phyloP scores from a whole-genome alignment of 1,140 invertebrate genomes.

The Amphibalanus amphitrite region DNA sequence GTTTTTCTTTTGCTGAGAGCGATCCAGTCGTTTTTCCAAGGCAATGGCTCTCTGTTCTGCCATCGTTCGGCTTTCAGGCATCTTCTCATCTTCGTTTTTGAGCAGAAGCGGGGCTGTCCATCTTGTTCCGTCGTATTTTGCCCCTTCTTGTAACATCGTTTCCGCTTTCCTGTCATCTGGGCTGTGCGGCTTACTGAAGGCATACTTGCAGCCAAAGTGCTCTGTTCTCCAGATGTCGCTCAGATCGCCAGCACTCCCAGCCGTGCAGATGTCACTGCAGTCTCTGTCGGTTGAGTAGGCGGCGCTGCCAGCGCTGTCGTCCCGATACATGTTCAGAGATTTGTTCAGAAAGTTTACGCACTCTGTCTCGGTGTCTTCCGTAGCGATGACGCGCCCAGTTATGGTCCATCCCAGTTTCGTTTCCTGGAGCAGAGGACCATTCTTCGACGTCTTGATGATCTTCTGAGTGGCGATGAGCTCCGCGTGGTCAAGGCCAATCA shows the following conservation, averaged over 20 bases:
- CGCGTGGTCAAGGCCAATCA: not conserved
- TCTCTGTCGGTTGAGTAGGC: no score
- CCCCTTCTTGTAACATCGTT: not conserved
- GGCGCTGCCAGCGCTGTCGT: no score
- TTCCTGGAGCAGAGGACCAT: not conserved
- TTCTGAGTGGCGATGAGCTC: not conserved
- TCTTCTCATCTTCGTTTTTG: no score
- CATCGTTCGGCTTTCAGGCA: no score
- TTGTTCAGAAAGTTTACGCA: not conserved
- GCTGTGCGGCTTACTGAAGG: not conserved
- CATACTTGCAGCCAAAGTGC: not conserved
- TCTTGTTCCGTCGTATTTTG: no score
- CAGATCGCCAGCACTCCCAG: no score
- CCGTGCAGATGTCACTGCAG: no score
- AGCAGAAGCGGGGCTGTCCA: no score
- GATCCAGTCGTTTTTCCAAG: no score
- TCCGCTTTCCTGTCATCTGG: not conserved
- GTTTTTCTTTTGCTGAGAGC: no score
- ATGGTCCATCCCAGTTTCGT: not conserved
- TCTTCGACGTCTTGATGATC: not conserved
- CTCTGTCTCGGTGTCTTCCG: not conserved
- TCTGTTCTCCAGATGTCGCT: not conserved
- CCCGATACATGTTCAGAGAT: not conserved
- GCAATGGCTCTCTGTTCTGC: no score
- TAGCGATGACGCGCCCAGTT: not conserved